phyloP scores from a whole-genome alignment of 2,888 invertebrate genomes.

The Pterostichus niger region DNA sequence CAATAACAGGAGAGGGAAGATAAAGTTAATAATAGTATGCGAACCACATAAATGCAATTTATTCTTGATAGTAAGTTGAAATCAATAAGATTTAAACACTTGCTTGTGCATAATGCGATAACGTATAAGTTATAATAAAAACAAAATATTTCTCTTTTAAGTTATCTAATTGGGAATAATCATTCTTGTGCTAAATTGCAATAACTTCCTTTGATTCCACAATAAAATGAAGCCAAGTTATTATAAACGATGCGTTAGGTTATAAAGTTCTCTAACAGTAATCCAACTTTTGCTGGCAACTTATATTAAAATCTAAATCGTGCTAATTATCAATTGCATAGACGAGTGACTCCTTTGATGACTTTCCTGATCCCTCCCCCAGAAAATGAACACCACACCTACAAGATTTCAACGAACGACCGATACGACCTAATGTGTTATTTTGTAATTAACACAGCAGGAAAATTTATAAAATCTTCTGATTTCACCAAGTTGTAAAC shows the following conservation, averaged over 20 bases:
- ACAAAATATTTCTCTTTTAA: neutral
- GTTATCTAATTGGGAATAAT: constrained; percentile 5
- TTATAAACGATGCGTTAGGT: constrained; percentile 25
- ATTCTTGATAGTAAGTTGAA: too few species aligned
- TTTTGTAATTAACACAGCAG: neutral
- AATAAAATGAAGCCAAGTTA: constrained; percentile 28
- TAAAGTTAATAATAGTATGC: too few species aligned
- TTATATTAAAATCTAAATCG: constrained; percentile 62
- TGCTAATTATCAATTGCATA: constrained; percentile 64
- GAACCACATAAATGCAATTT: too few species aligned
- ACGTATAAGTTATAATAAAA: too few species aligned
- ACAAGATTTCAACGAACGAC: neutral
- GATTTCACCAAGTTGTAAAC: too few species aligned
- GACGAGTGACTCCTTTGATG: constrained; percentile 42
- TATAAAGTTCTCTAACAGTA: constrained; percentile 39
- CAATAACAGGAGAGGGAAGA: too few species aligned
- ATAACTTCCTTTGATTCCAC: constrained; percentile 42
- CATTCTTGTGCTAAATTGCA: constrained; percentile 45
- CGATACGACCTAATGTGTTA: neutral
- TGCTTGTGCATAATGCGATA: too few species aligned
- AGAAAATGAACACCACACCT: constrained; percentile 13
- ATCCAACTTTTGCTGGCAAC: constrained; percentile 57
- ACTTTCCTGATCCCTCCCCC: neutral
- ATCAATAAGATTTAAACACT: too few species aligned
- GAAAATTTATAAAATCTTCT: neutral